phyloP scores from a whole-genome alignment of 2,888 invertebrate genomes.

The Notodonta ziczac region DNA sequence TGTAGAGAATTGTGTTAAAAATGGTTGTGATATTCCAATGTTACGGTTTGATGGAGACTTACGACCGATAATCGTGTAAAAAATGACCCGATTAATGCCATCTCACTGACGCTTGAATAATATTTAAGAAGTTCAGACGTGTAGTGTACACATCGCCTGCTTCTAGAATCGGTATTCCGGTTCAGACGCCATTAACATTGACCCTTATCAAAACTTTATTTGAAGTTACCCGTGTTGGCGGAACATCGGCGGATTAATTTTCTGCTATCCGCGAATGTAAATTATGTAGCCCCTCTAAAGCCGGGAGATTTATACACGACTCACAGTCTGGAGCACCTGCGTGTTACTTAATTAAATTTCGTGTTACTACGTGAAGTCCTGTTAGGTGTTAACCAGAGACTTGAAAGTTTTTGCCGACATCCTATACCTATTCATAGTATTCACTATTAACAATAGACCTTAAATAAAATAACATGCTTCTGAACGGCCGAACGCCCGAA shows the following conservation, averaged over 20 bases:
- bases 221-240: slow-evolving; percentile 50
- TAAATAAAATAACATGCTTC: too few species aligned
- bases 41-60: background rate
- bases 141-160: slow-evolving; percentile 15
- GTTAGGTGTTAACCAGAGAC: too few species aligned
- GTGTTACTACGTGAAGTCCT: slow-evolving; percentile 18
- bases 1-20: slow-evolving; percentile 2
- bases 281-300: slow-evolving; percentile 43
- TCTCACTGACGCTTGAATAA: background rate
- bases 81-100: background rate
- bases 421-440: too few species aligned
- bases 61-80: background rate
- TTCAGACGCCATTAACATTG: slow-evolving; percentile 54
- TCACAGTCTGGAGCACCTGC: slow-evolving; percentile 52
- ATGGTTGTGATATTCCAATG: background rate
- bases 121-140: background rate
- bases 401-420: too few species aligned
- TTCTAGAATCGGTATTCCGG: slow-evolving; percentile 42
- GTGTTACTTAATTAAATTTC: slow-evolving; percentile 56
- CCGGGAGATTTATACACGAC: slow-evolving; percentile 33
- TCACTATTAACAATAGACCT: too few species aligned
- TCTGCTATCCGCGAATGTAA: slow-evolving; percentile 51
- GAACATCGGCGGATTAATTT: slow-evolving; percentile 50
- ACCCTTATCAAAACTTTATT: slow-evolving; percentile 68
- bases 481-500: too few species aligned